Base-by-base conservation (phyloP, 53 echinoderm and acorn worm genomes). In the Luidia sarsii region DNA sequence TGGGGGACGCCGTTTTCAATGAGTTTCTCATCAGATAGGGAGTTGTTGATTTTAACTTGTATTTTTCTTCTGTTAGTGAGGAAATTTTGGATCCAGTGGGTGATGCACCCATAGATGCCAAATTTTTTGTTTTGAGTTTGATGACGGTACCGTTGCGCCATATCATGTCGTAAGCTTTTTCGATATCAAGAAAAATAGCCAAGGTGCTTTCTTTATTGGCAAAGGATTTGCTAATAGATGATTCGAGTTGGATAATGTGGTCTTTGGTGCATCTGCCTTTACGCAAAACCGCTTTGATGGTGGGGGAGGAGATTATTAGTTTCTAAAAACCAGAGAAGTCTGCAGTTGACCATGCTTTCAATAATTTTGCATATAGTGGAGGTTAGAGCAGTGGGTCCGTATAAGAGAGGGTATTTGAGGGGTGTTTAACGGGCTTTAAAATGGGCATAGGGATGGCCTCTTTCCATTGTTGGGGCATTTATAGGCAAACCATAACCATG, bases 161-260 rank as follows among this genome's bases (percentile, higher is more conserved):
- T 7, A 46, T 14, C 57, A 64, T 38, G 50, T 80, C 65, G 64
- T 38, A 64, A 2, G 64, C 65, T 16, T 80, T 64, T 48, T 80
- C 54, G 16, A 80, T 45, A 30, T 80, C 65, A 7, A 80, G 34
- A 37, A 64, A 80, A 0, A 80, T 31, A 9, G 64, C 80, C 3
- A 80, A 19, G 31, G 80, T 80, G 30, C 60, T 63, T 30, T 80
- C 80, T 49, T 64, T 80, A 48, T 80, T 80, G 0, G 23, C 62
- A 10, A 49, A 30, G 19, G 41, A 39, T 64, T 48, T 80, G 24
- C 65, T 38, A 18, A 80, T 79, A 25, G 59, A 43, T 10, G 36
- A 37, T 65, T 80, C 80, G 6, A 80, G 19, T 41, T 49, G 43
- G 27, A 64, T 32, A 20, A 79, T 21, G 45, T 63, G 31, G 24